Evolutionary conservation across 2,797 vertebrate species (phyloP).

Genomic region (Halcyon chelicuti): DNA sequence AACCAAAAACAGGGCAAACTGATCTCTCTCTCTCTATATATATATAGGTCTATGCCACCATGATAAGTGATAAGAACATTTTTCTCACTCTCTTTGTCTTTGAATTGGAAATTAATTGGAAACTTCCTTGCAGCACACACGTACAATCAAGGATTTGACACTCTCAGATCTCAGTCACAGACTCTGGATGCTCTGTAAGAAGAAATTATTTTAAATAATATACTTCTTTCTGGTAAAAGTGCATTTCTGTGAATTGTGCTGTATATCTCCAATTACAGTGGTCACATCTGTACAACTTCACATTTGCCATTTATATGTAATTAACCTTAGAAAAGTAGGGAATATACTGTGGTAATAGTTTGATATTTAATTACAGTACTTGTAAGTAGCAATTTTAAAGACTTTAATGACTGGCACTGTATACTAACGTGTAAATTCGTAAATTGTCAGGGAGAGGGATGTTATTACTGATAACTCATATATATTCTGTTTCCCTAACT

Average conservation of each 20-base stretch:
- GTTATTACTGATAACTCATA: constrained; percentile 28
- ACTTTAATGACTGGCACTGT: not conserved
- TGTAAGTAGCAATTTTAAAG: constrained; percentile 7
- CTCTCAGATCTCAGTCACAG: not conserved
- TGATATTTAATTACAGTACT: not conserved
- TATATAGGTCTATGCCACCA: not conserved
- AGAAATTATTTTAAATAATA: not conserved
- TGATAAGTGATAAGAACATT: not conserved
- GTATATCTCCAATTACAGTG: not conserved
- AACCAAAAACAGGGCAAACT: not conserved
- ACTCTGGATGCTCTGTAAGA: not conserved
- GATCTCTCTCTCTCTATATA: not conserved
- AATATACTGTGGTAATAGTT: constrained; percentile 13
- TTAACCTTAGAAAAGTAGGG: constrained; percentile 6
- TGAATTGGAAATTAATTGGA: not conserved
- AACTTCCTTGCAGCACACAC: not conserved
- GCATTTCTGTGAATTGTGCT: not conserved
- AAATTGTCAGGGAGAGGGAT: constrained; percentile 12
- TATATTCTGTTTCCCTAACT: constrained; percentile 42
- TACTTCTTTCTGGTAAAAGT: not conserved
- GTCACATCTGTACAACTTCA: not conserved
- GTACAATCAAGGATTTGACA: not conserved
- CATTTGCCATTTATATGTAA: not conserved
- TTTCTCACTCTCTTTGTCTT: not conserved
- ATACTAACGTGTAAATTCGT: not conserved